These are phyloP conservation scores for Megalopta genalis DNA, from an alignment of 1,140 invertebrate genomes.

Conservation along the genomic window DNA sequence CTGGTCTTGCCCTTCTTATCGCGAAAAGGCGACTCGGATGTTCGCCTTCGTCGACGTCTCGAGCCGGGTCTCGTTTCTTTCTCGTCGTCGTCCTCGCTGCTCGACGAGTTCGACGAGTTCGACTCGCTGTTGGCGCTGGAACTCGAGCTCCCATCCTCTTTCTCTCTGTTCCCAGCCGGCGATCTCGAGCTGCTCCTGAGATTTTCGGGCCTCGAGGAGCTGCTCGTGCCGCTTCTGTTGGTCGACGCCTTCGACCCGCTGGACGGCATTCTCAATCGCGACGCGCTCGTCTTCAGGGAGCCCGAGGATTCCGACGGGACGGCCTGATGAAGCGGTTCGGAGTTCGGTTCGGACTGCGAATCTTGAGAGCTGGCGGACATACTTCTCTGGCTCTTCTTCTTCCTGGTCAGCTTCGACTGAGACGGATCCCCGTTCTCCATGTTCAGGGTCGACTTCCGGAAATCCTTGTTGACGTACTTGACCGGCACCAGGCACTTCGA, in stretches of 20 bases:
- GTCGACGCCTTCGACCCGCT: constrained; percentile 50
- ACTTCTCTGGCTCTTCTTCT: constrained; percentile 71
- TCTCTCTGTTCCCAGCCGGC: constrained; percentile 48
- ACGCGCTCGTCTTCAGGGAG: constrained; percentile 56
- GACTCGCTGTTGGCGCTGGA: constrained; percentile 69
- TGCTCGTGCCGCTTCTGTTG: constrained; percentile 27
- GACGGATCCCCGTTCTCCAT: constrained; percentile 81
- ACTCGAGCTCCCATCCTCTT: constrained; percentile 49
- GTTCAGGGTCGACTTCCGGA: constrained; percentile 87
- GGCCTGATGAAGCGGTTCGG: constrained; percentile 49
- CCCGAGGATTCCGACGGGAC: constrained; percentile 44
- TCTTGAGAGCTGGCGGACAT: constrained; percentile 73
- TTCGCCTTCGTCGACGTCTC: constrained; percentile 55
- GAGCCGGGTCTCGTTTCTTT: constrained; percentile 39
- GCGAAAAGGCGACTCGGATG: constrained; percentile 60
- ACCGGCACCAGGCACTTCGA: constrained; percentile 65
- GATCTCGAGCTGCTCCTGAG: constrained; percentile 64
- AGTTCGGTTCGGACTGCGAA: constrained; percentile 70
- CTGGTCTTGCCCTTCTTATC: constrained; percentile 69
- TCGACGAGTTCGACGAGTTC: constrained; percentile 68
- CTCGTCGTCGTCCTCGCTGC: constrained; percentile 67
- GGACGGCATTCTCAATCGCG: constrained; percentile 52
- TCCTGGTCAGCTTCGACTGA: constrained; percentile 68
- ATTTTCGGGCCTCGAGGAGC: constrained; percentile 31
- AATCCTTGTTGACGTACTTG: constrained; percentile 86